These are phyloP conservation scores for cat (Felis catus) DNA, from an alignment of 2,113 vertebrate genomes.

Conservation along the genomic window F.catus_Fca126_mat1.0 CM031421.1:108501001-108501500, in stretches of 20 bases:
- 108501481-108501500: conserved; percentile 73
- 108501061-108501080: conserved; percentile 53
- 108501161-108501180: conserved; percentile 47
- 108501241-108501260: conserved; percentile 33
- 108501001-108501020: conserved; percentile 57
- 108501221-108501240: conserved; percentile 36
- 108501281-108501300: conserved; percentile 74
- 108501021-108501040: conserved; percentile 79
- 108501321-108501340: conserved; percentile 62
- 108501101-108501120: neutral
- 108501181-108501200: conserved; percentile 69
- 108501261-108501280: conserved; percentile 80
- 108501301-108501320: conserved; percentile 74
- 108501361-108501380: neutral
- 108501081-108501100: conserved; percentile 33
- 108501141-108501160: conserved; percentile 42
- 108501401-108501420: conserved; percentile 78
- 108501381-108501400: conserved; percentile 80
- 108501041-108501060: conserved; percentile 42
- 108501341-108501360: conserved; percentile 37
- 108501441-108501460: conserved; percentile 29
- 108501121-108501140: neutral
- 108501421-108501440: conserved; percentile 7
- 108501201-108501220: conserved; percentile 28
- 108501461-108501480: neutral